Base-by-base conservation (phyloP, 2,113 vertebrate genomes). In the Microcebus ravelobensis region DNA sequence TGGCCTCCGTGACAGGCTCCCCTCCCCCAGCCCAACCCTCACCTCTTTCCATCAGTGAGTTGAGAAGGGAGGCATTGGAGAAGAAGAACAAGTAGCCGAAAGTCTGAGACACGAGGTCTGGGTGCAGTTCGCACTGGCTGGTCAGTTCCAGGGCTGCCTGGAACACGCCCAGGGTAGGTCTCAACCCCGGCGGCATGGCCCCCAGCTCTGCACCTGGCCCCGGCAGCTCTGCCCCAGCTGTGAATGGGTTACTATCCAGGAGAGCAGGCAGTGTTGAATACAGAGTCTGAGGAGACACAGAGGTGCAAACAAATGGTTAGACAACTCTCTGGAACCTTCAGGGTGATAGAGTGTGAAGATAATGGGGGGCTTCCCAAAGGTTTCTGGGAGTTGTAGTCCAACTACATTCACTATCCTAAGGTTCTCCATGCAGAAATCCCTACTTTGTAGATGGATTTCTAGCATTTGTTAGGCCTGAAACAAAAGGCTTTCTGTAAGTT, bases 31-130 rank as follows among this genome's bases (percentile, higher is more conserved):
- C 34, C 85, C 7, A 45, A 27, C 25, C 39, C 97, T 98, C 97
- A 99, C 99, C 99, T 99, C 99, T 98, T 97, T 99, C 99, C 98
- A 99, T 98, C 96, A 99, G 97, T 3, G 99, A 99, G 95, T 99
- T 99, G 97, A 99, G 99, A 95, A 99, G 98, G n/a, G 99, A 99
- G 9, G 99, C 99, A 94, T 99, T 99, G 98, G 99, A 99, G 98
- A 99, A 99, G 98, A 99, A 99, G 98, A 99, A 99, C 96, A 99
- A 99, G 98, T 99, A 99, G 94, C 99, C 99, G 1, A 99, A 99
- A 20, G 99, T 99, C 98, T 99, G 99, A 36, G 99, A 99, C 68
- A 99, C 99, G 25, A 99, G 99, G 5, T 99, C 99, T 0, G 99
- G 99, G 31, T 99, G 99, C 84, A 99, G 98, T 91, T 99, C 99